Base-by-base conservation (phyloP, 2,113 vertebrate genomes). In the Lampris incognitus region DNA sequence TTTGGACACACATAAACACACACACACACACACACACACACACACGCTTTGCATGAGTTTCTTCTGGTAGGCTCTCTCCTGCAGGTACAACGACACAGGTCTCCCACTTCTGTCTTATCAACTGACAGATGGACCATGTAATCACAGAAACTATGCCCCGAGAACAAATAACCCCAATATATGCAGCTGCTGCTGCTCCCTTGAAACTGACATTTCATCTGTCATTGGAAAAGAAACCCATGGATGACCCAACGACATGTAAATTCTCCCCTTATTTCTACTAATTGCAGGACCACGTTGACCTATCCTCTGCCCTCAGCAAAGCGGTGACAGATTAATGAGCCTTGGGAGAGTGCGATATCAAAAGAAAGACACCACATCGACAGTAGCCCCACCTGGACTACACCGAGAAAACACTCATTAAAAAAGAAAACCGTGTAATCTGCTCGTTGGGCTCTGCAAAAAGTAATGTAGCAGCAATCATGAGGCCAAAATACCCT, bases 71-170 rank as follows among this genome's bases (percentile, higher is more conserved):
- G 39, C 4, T 38, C 24, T 65, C 54, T 71, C 57, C 24, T 24
- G 24, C 56, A 66, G 51, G 72, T 61, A 65, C n/a, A 48, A 75
- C 24, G 54, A 83, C 72, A 83, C 72, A 73, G 60, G 58, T 59
- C 59, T 79, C 42, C 44, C 64, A 36, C 62, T 50, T 77, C 76
- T 81, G 77, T 81, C 84, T 80, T 58, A 76, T 85, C 38, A 49
- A 24, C 52, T 56, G 66, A 65, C 76, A 85, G 65, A 62, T 48
- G 63, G 61, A 81, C 67, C 81, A 51, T 52, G 54, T 72, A 78
- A 93, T 89, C 74, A 91, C 84, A 86, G 60, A 49, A 81, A 82
- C 74, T 61, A 72, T 38, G 73, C 38, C 37, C 41, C 39, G 49
- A 61, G 68, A 57, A 64, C 78, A 68, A 88, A 91, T 82, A 83